These are phyloP conservation scores for Penaeus indicus DNA, from an alignment of 1,140 invertebrate species.

Conservation along the genomic window DNA sequence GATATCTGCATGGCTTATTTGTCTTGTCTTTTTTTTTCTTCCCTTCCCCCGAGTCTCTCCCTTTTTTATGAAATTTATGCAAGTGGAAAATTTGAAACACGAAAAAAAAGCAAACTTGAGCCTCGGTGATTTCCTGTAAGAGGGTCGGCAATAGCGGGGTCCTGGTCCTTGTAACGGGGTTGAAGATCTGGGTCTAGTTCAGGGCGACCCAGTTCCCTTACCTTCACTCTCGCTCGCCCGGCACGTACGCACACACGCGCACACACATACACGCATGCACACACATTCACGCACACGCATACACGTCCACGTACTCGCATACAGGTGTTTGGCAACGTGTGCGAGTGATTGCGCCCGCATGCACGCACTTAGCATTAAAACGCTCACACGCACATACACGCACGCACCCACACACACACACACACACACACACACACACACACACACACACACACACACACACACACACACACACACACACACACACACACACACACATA, in stretches of 20 bases:
- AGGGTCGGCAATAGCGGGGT: no score
- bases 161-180: background rate
- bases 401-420: constrained; percentile 54
- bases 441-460: constrained; percentile 8
- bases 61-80: no score
- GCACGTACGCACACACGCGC: constrained; percentile 28
- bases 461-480: constrained; percentile 46
- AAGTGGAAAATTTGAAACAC: no score
- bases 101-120: no score
- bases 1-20: no score
- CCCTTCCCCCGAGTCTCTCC: no score
- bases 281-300: constrained; percentile 45
- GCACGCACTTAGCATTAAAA: background rate
- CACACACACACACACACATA: constrained; percentile 55
- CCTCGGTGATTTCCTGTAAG: no score
- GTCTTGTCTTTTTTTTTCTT: no score
- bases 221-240: constrained; percentile 24
- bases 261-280: constrained; percentile 46
- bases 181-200: constrained; percentile 29
- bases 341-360: background rate
- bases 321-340: background rate
- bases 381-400: background rate
- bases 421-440: constrained; percentile 55
- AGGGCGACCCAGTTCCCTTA: constrained; percentile 12
- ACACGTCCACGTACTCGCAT: constrained; percentile 6